Evolutionary conservation across 64 coral and sea anemone genomes (phyloP).

Genomic region (Porites australiensis): DNA sequence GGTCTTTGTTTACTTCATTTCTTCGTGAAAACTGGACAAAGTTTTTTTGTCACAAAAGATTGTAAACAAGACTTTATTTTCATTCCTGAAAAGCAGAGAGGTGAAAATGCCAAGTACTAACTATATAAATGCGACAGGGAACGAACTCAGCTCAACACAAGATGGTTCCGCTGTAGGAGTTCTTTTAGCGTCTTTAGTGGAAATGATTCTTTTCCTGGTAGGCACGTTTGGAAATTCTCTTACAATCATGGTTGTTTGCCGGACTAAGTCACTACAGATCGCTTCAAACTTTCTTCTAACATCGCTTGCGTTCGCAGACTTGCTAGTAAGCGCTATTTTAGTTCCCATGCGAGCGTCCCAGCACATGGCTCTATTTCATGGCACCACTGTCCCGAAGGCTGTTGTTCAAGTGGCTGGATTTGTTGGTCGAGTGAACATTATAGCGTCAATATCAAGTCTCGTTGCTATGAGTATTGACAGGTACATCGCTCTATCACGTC

Average conservation of each 20-base stretch:
- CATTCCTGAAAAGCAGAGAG: no score
- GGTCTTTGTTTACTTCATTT: no score
- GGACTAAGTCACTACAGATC: slow-evolving; percentile 70
- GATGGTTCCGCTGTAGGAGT: slow-evolving; percentile 25
- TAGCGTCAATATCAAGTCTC: slow-evolving; percentile 88
- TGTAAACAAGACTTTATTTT: no score
- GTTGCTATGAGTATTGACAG: slow-evolving; percentile 88
- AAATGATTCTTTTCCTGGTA: slow-evolving; percentile 58
- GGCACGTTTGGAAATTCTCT: slow-evolving; percentile 81
- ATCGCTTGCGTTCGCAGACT: slow-evolving; percentile 80
- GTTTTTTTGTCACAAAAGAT: no score
- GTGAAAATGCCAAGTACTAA: not conserved
- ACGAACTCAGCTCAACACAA: not conserved
- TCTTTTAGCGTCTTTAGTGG: slow-evolving; percentile 69
- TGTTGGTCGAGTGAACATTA: slow-evolving; percentile 87
- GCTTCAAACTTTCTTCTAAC: slow-evolving; percentile 83
- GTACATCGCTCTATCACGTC: slow-evolving; percentile 73
- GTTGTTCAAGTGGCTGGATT: slow-evolving; percentile 83
- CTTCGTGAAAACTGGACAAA: no score
- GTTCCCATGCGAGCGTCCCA: slow-evolving; percentile 92
- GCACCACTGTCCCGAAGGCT: not conserved
- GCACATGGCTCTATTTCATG: slow-evolving; percentile 60
- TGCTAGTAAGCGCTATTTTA: slow-evolving; percentile 68
- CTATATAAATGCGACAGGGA: not conserved
- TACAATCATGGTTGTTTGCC: slow-evolving; percentile 66